These are phyloP conservation scores for Archocentrus centrarchus DNA, from an alignment of 2,113 vertebrate genomes.

Conservation along the genomic window DNA sequence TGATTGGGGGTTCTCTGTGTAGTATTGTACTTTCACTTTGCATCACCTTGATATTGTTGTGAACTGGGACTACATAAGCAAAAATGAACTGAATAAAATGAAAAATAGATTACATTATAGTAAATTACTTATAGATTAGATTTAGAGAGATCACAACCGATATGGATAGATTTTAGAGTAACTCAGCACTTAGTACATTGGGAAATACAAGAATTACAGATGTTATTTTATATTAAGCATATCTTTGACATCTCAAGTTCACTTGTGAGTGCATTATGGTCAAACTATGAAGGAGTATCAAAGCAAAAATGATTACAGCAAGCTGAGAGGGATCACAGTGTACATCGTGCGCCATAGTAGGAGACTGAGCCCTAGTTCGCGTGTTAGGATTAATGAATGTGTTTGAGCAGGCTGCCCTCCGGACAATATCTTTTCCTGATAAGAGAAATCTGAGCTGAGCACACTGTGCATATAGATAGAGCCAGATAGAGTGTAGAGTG, in stretches of 20 bases:
- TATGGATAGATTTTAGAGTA: not conserved
- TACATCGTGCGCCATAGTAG: conserved; percentile 18
- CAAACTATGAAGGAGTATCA: not conserved
- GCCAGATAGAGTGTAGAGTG: conserved; percentile 58
- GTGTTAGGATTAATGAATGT: conserved; percentile 50
- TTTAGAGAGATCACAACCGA: not conserved
- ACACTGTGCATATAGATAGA: conserved; percentile 34
- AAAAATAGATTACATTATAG: too few species aligned
- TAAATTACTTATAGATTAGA: not conserved
- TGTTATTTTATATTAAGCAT: not conserved
- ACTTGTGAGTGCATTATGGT: not conserved
- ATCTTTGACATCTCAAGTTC: not conserved
- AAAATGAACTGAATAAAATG: too few species aligned
- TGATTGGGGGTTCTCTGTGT: not conserved
- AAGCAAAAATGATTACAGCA: not conserved
- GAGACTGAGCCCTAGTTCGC: conserved; percentile 48
- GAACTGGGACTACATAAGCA: not conserved
- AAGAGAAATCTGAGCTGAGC: conserved; percentile 68
- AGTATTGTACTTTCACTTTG: not conserved
- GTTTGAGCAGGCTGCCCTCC: conserved; percentile 47
- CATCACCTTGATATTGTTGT: not conserved
- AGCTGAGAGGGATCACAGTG: not conserved
- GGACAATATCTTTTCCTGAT: conserved; percentile 53
- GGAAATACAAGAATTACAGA: not conserved
- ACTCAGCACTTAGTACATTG: not conserved